Percentiles rank a stretch among this genome's conserved stretches.
Evolutionary conservation across 2,113 vertebrate genomes (phyloP).

Genomic region (Okapia johnstoni): DNA sequence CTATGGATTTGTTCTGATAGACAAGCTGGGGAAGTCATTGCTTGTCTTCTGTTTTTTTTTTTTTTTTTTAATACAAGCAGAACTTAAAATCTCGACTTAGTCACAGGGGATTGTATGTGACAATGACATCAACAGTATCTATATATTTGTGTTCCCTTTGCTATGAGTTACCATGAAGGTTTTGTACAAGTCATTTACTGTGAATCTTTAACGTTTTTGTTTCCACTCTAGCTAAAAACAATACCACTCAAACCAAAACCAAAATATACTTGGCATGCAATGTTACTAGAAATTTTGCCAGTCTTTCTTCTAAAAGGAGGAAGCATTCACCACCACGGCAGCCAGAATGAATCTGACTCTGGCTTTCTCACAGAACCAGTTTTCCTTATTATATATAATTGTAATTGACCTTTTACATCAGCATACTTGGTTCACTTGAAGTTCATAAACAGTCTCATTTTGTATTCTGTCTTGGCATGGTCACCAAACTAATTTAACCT

Average conservation of each 20-base stretch:
- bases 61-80: background rate
- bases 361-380: background rate
- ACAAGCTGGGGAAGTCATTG: background rate
- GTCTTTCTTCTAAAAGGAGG: background rate
- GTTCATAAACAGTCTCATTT: background rate
- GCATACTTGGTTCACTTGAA: background rate
- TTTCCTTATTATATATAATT: background rate
- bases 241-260: background rate
- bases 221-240: background rate
- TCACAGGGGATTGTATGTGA: background rate
- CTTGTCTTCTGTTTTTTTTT: background rate
- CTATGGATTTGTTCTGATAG: background rate
- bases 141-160: background rate
- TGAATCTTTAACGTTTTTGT: background rate
- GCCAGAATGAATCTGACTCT: background rate
- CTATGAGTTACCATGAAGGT: background rate
- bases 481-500: background rate
- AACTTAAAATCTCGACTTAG: background rate
- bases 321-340: accelerated
- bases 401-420: background rate
- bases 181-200: background rate
- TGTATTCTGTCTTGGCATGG: background rate
- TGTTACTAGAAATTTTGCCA: background rate
- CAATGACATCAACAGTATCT: background rate
- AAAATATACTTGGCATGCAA: background rate